Conservation (phyloP, 1,140 invertebrate genomes). For the Brachionus manjavacas region DNA sequence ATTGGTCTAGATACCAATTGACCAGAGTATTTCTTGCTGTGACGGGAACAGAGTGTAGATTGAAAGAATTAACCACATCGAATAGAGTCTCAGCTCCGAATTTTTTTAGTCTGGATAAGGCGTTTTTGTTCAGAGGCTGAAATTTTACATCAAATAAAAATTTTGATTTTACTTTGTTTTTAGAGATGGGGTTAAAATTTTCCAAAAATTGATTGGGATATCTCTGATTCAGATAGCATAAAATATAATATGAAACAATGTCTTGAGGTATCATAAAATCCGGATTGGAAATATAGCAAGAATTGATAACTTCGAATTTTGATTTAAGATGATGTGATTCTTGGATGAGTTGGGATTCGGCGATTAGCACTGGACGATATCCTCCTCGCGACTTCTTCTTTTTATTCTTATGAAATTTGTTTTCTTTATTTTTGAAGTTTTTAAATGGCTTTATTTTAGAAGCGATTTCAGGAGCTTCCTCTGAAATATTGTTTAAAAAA, state of each 20-base stretch:
- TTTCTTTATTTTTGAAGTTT: not conserved
- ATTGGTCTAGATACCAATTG: not conserved
- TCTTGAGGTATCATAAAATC: not conserved
- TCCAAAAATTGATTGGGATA: slow-evolving; percentile 11
- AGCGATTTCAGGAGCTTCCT: not conserved
- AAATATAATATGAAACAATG: slow-evolving; percentile 1
- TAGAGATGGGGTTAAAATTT: not conserved
- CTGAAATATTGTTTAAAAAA: not conserved
- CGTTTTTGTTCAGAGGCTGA: not conserved
- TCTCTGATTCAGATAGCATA: not conserved
- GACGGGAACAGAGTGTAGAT: not conserved
- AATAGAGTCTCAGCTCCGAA: not conserved
- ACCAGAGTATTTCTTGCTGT: not conserved
- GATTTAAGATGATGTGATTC: not conserved
- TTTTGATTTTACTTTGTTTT: not conserved
- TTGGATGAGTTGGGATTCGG: not conserved
- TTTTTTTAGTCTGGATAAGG: not conserved
- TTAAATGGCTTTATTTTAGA: not conserved
- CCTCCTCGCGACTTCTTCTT: not conserved
- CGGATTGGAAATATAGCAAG: not conserved
- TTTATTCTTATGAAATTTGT: not conserved
- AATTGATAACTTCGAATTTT: not conserved
- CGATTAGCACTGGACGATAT: not conserved
- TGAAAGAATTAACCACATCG: not conserved
- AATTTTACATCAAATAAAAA: not conserved